Conservation (phyloP, 2,113 vertebrate species). For the Amia ocellicauda region DNA sequence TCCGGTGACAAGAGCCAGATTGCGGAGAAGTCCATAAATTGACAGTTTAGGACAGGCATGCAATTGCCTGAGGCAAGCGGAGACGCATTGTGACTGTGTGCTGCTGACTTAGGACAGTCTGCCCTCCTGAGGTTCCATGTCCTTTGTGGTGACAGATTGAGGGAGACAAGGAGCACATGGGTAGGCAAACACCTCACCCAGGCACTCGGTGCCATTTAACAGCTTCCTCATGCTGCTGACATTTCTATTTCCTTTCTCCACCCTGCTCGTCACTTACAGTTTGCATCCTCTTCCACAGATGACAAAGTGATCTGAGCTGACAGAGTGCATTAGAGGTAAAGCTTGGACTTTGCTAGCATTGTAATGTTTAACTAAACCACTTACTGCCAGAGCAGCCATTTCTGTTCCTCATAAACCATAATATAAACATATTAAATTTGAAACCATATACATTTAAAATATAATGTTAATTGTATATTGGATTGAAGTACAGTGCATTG, state of each 20-base stretch:
- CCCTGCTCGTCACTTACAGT: conserved; percentile 62
- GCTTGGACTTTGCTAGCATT: not conserved
- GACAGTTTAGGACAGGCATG: conserved; percentile 59
- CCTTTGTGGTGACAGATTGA: conserved; percentile 74
- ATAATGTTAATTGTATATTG: too few relatives aligned
- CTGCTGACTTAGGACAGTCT: conserved; percentile 50
- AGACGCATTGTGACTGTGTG: conserved; percentile 40
- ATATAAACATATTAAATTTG: not conserved
- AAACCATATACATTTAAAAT: not conserved
- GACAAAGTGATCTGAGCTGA: conserved; percentile 43
- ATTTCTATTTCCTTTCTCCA: conserved; percentile 74
- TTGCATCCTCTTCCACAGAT: conserved; percentile 49
- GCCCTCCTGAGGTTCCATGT: conserved; percentile 74
- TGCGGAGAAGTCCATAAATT: conserved; percentile 51
- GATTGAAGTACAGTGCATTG: too few relatives aligned
- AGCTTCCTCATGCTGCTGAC: conserved; percentile 72
- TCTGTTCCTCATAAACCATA: not conserved
- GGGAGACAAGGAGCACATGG: conserved; percentile 81
- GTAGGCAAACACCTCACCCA: conserved; percentile 70
- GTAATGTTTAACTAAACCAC: not conserved
- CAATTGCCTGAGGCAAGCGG: conserved; percentile 57
- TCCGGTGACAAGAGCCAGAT: conserved; percentile 61
- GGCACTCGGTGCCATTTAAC: conserved; percentile 85
- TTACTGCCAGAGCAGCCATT: not conserved
- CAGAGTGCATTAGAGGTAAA: conserved; percentile 46